Evolutionary conservation across 2,888 invertebrate genomes (phyloP).

Genomic region (Perizoma affinitatum): DNA sequence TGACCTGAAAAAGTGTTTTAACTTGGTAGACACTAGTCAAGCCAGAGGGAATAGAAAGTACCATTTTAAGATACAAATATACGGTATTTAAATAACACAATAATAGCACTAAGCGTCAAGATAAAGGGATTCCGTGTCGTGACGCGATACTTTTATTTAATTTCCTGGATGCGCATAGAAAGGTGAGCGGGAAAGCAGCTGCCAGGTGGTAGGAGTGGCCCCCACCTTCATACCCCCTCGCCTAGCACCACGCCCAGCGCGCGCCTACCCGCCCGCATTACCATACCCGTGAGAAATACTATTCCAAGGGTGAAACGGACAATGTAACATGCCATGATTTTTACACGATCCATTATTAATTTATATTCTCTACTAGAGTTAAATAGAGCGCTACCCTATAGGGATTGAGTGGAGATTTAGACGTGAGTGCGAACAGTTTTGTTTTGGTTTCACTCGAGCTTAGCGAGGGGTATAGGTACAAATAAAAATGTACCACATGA

Average conservation of each 20-base stretch:
- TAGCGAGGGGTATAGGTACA: conserved; percentile 9
- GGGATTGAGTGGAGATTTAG: conserved; percentile 70
- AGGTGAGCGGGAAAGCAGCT: conserved; percentile 63
- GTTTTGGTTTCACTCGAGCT: conserved; percentile 37
- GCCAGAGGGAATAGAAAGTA: no score
- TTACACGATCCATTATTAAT: conserved; percentile 69
- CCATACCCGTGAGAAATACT: conserved; percentile 75
- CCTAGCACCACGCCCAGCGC: conserved; percentile 68
- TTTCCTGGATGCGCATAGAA: conserved; percentile 65
- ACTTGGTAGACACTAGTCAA: no score
- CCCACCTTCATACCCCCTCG: conserved; percentile 38
- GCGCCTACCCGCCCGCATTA: conserved; percentile 53
- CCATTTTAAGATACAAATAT: conserved; percentile 2
- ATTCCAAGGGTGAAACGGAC: conserved; percentile 68
- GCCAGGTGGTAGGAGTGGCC: conserved; percentile 66
- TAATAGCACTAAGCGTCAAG: conserved; percentile 38
- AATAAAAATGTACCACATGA: conserved; percentile 12
- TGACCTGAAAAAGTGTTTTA: no score
- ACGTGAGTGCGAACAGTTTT: conserved; percentile 60
- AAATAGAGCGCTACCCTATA: conserved; percentile 68
- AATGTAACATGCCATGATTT: conserved; percentile 72
- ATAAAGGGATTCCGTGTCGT: conserved; percentile 53
- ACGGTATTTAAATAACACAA: conserved; percentile 30
- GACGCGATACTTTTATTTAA: conserved; percentile 62
- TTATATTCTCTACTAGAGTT: conserved; percentile 61